A percentile compares a stretch with the other conserved stretches of the same genome.
phyloP scores from a whole-genome alignment of 2,888 invertebrate species.

The Kryphioiulus occultus region DNA sequence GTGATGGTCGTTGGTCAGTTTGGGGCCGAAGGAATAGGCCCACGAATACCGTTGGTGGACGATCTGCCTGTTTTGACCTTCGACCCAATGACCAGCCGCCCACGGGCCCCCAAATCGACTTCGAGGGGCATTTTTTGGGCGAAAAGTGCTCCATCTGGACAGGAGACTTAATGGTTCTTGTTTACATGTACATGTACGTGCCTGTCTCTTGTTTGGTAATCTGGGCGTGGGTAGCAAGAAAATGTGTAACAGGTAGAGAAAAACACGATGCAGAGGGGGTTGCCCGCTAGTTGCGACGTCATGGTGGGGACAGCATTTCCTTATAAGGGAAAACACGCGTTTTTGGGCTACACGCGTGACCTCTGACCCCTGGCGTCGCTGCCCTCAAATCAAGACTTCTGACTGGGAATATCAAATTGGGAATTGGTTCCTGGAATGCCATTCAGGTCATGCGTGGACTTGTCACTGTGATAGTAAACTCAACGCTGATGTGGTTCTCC shows the following conservation, averaged over 20 bases:
- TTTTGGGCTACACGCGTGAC: not conserved
- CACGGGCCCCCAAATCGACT: not conserved
- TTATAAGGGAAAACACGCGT: not conserved
- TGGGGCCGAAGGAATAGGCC: not conserved
- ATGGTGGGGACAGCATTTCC: constrained; percentile 11
- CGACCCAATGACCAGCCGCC: not conserved
- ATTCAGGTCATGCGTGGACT: not conserved
- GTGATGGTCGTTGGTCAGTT: not conserved
- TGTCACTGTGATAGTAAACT: not conserved
- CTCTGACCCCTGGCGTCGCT: constrained; percentile 1
- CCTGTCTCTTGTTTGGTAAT: not conserved
- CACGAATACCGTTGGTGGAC: not conserved
- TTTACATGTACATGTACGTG: no score
- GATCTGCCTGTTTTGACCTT: not conserved
- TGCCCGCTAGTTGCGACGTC: constrained; percentile 3
- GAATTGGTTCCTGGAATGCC: not conserved
- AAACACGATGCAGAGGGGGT: not conserved
- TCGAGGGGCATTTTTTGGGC: not conserved
- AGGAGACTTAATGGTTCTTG: not conserved
- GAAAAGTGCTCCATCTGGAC: not conserved
- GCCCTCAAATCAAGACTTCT: not conserved
- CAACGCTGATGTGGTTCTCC: not conserved
- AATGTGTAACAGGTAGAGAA: constrained; percentile 2
- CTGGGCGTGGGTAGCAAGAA: not conserved
- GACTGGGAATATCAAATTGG: no score